Conservation (phyloP, 2,113 vertebrate genomes). For the Ameiurus melas region DNA sequence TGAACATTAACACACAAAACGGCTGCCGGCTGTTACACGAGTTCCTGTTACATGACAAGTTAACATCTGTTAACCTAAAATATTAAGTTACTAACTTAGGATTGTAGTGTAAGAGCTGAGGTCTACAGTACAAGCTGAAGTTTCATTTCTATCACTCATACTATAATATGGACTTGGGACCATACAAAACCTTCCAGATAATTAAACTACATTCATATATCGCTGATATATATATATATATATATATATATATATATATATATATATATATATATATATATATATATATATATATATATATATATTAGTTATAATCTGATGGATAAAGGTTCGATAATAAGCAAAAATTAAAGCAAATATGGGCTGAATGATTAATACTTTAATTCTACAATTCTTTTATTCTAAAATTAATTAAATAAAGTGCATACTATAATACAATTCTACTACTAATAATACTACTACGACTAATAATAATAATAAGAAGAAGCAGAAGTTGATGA, state of each 20-base stretch:
- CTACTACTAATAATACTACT: background rate
- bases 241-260: too few species aligned
- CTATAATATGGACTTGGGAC: background rate
- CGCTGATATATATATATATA: background rate
- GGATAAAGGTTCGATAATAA: background rate
- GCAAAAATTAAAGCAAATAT: background rate
- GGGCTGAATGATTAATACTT: background rate
- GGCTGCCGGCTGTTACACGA: background rate
- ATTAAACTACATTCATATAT: background rate
- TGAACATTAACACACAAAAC: background rate
- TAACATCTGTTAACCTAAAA: background rate
- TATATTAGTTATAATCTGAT: background rate
- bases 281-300: too few species aligned
- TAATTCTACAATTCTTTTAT: background rate
- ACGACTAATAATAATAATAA: background rate
- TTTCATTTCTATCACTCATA: background rate
- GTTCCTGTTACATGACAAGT: background rate
- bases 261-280: too few species aligned
- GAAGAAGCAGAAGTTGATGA: background rate
- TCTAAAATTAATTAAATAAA: background rate
- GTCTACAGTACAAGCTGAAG: background rate
- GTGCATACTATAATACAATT: background rate
- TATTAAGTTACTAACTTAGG: background rate
- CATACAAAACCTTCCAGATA: background rate
- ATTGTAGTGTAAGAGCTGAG: background rate